Evolutionary conservation across 2,888 invertebrate species (phyloP), one percentile per base, ranked within the genome.

Genomic region (Xestia sexstrigata): DNA sequence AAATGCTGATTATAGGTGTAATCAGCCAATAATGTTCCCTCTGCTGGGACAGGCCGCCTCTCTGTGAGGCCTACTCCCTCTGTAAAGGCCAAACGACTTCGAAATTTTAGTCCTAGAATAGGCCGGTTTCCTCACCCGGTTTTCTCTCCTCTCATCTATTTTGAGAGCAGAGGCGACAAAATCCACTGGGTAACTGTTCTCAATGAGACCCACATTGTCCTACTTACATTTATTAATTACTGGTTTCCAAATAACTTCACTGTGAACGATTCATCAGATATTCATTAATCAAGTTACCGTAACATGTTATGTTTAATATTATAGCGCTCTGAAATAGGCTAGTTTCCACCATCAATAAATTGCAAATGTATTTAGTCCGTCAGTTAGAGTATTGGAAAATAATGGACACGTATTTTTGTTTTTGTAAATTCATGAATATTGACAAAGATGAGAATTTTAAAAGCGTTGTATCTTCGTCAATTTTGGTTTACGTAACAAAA

Each of bases 261-360:
- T 68, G 71, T 77, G 72, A 77, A 73, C 65, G 47, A 69, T 72
- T 75, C 63, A 83, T 83, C 49, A 80, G 55, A 79, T 83, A 76
- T 80, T 84, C 63, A 80, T 76, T 80, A 73, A 76, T 70, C 67
- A 84, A 80, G 72, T 73, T 60, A 70, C 70, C 68, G 63, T 80
- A 70, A 63, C 63, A 47, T 71, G 76, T 47, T 58, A 76, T 76
- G 69, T 75, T 79, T 76, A 83, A 83, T 76, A 83, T 76, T 76
- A 83, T 71, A 68, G 52, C 69, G 63, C 39, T 49, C 52, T 35
- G 49, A 62, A 69, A 79, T n/a, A n/a, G n/a, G n/a, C n/a, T n/a
- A n/a, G n/a, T n/a, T n/a, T n/a, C n/a, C n/a, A n/a, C n/a, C n/a
- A n/a, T n/a, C n/a, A n/a, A n/a, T n/a, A n/a, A n/a, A n/a, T n/a